Evolutionary conservation across 2,888 invertebrate genomes (phyloP).

Genomic region (Trisateles emortualis): DNA sequence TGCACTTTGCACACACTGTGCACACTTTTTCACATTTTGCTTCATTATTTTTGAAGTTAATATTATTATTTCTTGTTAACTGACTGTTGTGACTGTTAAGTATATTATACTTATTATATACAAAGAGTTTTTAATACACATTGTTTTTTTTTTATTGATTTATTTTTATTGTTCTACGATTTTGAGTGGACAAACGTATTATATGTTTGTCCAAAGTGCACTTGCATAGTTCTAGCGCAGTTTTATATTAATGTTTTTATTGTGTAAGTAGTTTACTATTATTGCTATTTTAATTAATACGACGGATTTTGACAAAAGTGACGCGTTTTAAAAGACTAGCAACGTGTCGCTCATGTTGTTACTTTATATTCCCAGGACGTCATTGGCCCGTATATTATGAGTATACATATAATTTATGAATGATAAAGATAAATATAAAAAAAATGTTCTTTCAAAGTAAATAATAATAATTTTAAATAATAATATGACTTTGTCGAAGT

Average conservation of each 20-base stretch:
- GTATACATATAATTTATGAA: conserved; percentile 42
- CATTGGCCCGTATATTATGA: conserved; percentile 57
- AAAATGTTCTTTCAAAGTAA: conserved; percentile 50
- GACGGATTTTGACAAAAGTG: conserved; percentile 53
- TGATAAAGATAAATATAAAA: conserved; percentile 40
- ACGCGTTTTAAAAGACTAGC: conserved; percentile 66
- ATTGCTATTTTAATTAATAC: conserved; percentile 33
- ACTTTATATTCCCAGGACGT: conserved; percentile 58
- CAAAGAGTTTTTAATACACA: too few relatives aligned
- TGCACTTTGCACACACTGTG: too few relatives aligned
- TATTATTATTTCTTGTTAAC: too few relatives aligned
- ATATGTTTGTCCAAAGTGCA: not conserved
- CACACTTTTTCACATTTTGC: too few relatives aligned
- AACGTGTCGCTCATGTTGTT: conserved; percentile 48
- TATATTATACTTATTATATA: too few relatives aligned
- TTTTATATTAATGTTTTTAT: conserved; percentile 3
- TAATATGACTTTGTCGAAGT: conserved; percentile 64
- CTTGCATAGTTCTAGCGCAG: conserved; percentile 2
- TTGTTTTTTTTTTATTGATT: not conserved
- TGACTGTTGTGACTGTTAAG: too few relatives aligned
- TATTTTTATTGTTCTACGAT: too few relatives aligned
- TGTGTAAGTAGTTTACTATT: conserved; percentile 29
- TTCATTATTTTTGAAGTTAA: too few relatives aligned
- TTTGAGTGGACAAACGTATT: too few relatives aligned
- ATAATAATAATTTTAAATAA: conserved; percentile 58